phyloP scores from a whole-genome alignment of 1,140 invertebrate genomes.

The Lepidurus couesii region DNA sequence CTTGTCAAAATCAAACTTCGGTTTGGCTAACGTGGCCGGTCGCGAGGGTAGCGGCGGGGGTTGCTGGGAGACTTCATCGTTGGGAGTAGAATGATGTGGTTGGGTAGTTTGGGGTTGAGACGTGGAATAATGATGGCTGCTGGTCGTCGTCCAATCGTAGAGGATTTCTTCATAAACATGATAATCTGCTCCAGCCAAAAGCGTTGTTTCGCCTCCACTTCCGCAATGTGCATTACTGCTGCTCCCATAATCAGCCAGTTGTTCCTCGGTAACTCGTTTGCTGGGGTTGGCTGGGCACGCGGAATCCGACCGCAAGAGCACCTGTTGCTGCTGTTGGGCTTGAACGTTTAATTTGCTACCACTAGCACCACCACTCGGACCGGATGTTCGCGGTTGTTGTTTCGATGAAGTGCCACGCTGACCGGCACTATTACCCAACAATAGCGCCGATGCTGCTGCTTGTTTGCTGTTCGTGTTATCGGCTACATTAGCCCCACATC shows the following conservation, averaged over 20 bases:
- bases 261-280: constrained; percentile 8
- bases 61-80: not conserved
- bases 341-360: constrained; percentile 15
- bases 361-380: not conserved
- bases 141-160: constrained; percentile 39
- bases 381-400: constrained; percentile 20
- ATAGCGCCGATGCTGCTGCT: constrained; percentile 8
- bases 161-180: constrained; percentile 44
- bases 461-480: not conserved
- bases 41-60: constrained; percentile 28
- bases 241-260: constrained; percentile 10
- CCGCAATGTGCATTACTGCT: constrained; percentile 21
- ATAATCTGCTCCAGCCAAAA: constrained; percentile 40
- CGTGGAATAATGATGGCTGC: constrained; percentile 31
- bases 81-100: constrained; percentile 27
- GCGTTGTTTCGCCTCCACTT: not conserved
- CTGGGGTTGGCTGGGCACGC: not conserved
- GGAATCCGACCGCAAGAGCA: not conserved
- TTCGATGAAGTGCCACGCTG: not conserved
- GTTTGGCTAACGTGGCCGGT: constrained; percentile 21
- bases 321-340: constrained; percentile 1
- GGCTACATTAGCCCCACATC: not conserved
- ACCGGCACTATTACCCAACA: not conserved
- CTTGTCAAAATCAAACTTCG: constrained; percentile 15
- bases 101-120: constrained; percentile 32